Percentiles rank a stretch among this genome's conserved stretches.
Evolutionary conservation across 23 tunicate species (phyloP).

Genomic region (Halocynthia roretzi): DNA sequence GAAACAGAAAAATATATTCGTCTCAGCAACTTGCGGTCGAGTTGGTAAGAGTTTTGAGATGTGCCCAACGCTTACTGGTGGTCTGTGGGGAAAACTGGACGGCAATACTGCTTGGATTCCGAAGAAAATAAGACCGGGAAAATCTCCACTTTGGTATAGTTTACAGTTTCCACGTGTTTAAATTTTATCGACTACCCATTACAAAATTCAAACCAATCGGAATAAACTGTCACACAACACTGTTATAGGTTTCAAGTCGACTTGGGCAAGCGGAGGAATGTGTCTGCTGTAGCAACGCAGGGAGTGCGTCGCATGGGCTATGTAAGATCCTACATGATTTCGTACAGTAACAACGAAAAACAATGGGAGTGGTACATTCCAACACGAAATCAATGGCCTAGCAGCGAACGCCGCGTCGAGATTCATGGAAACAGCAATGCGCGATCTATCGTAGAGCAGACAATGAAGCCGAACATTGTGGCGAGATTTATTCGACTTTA

Average conservation of each 20-base stretch:
- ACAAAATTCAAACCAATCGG: background rate
- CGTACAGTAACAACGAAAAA: conserved; percentile 56
- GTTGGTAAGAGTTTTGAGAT: conserved; percentile 29
- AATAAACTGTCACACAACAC: no score
- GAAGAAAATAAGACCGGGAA: conserved; percentile 35
- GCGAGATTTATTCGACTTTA: conserved; percentile 45
- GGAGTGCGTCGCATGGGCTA: conserved; percentile 68
- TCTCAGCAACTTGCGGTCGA: conserved; percentile 64
- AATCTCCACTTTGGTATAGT: conserved; percentile 45
- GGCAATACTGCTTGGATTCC: conserved; percentile 71
- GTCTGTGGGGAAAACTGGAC: conserved; percentile 52
- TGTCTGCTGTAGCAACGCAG: conserved; percentile 51
- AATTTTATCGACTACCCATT: background rate
- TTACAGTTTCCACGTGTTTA: background rate
- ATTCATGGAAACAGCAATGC: conserved; percentile 35
- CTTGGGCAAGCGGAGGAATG: conserved; percentile 32
- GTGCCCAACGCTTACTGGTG: conserved; percentile 20
- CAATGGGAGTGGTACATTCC: conserved; percentile 77
- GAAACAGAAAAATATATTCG: conserved; percentile 4
- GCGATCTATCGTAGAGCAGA: conserved; percentile 1
- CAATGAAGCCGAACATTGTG: conserved; percentile 27
- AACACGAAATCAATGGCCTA: conserved; percentile 16
- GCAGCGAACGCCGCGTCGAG: conserved; percentile 22
- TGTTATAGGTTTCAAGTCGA: conserved; percentile 50
- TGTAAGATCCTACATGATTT: conserved; percentile 64